Base-by-base conservation (phyloP, 2,113 vertebrate genomes). In the Pseudopodoces humilis region DNA sequence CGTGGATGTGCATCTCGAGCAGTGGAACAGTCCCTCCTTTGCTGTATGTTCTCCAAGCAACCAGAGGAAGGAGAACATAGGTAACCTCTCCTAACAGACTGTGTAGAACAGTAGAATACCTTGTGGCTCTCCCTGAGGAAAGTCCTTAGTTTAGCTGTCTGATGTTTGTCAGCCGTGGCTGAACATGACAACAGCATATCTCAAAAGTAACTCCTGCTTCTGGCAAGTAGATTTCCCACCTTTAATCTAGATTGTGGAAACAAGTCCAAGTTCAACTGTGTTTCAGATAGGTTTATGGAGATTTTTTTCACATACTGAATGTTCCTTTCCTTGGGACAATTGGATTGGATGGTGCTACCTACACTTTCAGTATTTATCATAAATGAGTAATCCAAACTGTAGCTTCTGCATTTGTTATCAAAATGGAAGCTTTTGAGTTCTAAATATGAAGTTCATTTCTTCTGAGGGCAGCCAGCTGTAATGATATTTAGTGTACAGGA, bases 1-100 rank as follows among this genome's bases (percentile, higher is more conserved):
- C 0, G 0, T 44, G 55, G 28, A 6, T 22, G 22, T 23, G 28
- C 18, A 18, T 28, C 22, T 39, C 0, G 1, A 59, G 65, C 3
- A 7, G 41, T 43, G 27, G 50, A 62, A 24, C 20, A 17, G 7
- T 23, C 12, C 12, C 23, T 70, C 7, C 33, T 69, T 46, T 37
- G 35, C 55, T 43, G 5, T 20, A 4, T 13, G 12, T 4, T 59
- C 15, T 31, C 41, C 13, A 23, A 52, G 19, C 13, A 47, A 41
- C 4, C 50, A 56, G 33, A 33, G n/a, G 2, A n/a, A 70, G 31
- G 13, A 76, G 25, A 65, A 19, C 6, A 47, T 1, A 52, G 11
- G 14, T 6, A 37, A 28, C 3, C 9, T 74, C 49, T 46, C 35
- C 49, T 31, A 11, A 9, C 6, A 56, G 50, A 15, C 21, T 7